These are phyloP conservation scores for Xestia rhomboidea DNA, from an alignment of 2,888 invertebrate genomes.

Conservation along the genomic window DNA sequence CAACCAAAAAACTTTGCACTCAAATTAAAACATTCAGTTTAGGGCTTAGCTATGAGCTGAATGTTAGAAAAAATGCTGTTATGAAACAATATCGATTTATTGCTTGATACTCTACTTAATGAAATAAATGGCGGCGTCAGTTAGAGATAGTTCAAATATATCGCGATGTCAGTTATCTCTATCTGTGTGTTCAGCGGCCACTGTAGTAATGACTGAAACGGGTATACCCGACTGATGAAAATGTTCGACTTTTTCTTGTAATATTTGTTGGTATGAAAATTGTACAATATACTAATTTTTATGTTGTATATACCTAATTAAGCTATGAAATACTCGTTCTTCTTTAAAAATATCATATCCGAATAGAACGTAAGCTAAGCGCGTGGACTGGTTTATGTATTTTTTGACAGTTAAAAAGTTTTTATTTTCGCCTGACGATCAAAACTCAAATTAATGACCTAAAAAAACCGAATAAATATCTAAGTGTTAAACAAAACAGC, in stretches of 20 bases:
- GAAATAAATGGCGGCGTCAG: constrained; percentile 36
- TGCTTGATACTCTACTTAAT: constrained; percentile 39
- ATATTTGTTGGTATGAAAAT: not conserved
- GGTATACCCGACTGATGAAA: constrained; percentile 49
- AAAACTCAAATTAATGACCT: not conserved
- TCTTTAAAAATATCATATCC: not conserved
- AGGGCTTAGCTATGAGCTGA: no score
- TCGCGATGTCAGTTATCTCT: constrained; percentile 37
- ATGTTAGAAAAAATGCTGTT: not conserved
- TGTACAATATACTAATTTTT: not conserved
- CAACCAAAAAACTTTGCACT: not conserved
- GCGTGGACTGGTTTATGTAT: not conserved
- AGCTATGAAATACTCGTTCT: not conserved
- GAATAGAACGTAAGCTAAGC: not conserved
- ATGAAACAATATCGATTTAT: not conserved
- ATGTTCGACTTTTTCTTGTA: not conserved
- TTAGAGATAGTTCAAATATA: constrained; percentile 43
- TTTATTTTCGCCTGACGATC: not conserved
- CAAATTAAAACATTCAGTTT: no score
- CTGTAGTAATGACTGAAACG: constrained; percentile 49
- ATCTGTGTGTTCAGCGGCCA: constrained; percentile 35
- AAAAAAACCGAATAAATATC: not conserved
- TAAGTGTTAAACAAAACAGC: not conserved
- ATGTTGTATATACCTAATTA: no score
- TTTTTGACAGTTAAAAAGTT: not conserved